Evolutionary conservation across 2,888 invertebrate species (phyloP), one percentile per base, ranked within the genome.

Genomic region (Hoplodrina ambigua): DNA sequence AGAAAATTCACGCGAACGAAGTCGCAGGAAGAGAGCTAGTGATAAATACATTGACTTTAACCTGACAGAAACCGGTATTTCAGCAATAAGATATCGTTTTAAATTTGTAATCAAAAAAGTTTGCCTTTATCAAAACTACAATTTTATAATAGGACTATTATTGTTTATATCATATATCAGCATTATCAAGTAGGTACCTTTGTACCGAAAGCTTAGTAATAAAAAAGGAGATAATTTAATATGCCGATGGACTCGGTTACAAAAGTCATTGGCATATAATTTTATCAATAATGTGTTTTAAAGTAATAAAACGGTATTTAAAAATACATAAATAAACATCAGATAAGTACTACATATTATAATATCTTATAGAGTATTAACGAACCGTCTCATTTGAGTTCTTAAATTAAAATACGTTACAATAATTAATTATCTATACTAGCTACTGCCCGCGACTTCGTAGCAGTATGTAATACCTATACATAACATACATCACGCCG

Each of bases 241-340:
- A 25, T 25, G 25, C 25, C 37, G 1, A 8, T 7, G 37, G 11
- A 30, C n/a, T 0, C 8, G 30, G 11, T 19, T 33, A 62, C 64
- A 68, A 58, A 68, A 49, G 52, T 65, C 62, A 59, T 61, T 77
- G 49, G 52, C 56, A 56, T 61, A 30, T 41, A 0, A 62, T 53
- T 17, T 62, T 56, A 70, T 71, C 55, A 44, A n/a, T 30, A 37
- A 17, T 19, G 19, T 37, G 33, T 44, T 17, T 57, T 33, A 56
- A 64, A 69, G 50, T 60, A 60, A 70, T 65, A 52, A 69, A 69
- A 50, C 5, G 4, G 5, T 46, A n/a, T 5, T 4, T 50, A 54
- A 54, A n/a, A 41, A 61, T 46, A 25, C 6, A 25, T 20, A 49
- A 3, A 25, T 30, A 46, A 59, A 71, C 25, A 70, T 30, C 7